These are phyloP conservation scores for Nannoperca australis DNA, from an alignment of 2,797 vertebrate genomes.

Conservation along the genomic window DNA sequence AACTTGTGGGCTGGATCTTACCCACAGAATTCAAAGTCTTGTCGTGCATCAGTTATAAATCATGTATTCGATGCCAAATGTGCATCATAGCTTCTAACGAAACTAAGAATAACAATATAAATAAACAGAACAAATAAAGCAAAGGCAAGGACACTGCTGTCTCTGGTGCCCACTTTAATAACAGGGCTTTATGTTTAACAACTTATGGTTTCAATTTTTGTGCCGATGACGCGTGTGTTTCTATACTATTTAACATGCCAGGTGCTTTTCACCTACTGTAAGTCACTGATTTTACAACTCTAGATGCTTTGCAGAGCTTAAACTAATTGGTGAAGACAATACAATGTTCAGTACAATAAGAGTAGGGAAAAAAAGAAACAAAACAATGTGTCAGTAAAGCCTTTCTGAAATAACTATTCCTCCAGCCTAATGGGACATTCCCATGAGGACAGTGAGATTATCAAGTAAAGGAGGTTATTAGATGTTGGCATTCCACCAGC, in stretches of 20 bases:
- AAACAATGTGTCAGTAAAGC: conserved; percentile 9
- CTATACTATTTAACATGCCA: neutral
- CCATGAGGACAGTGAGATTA: conserved; percentile 32
- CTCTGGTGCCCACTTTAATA: neutral
- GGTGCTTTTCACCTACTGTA: neutral
- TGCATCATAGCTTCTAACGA: neutral
- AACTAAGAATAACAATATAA: conserved; percentile 8
- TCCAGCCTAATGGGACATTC: conserved; percentile 27
- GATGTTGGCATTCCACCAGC: conserved; percentile 5
- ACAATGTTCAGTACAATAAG: neutral
- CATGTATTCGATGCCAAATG: neutral
- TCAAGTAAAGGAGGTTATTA: conserved; percentile 17
- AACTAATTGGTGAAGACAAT: neutral
- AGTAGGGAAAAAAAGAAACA: neutral
- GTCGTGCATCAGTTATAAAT: neutral
- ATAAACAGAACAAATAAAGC: conserved; percentile 12
- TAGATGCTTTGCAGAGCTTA: neutral
- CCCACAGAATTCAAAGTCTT: conserved; percentile 18
- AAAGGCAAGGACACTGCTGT: neutral
- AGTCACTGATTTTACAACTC: neutral
- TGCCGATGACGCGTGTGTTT: neutral
- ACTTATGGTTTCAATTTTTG: neutral
- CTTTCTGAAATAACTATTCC: conserved; percentile 4
- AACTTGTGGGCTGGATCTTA: neutral
- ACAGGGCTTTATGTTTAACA: neutral